Evolutionary conservation across 2,888 invertebrate genomes (phyloP), one percentile per base, ranked within the genome.

Genomic region (Bellardia bayeri): DNA sequence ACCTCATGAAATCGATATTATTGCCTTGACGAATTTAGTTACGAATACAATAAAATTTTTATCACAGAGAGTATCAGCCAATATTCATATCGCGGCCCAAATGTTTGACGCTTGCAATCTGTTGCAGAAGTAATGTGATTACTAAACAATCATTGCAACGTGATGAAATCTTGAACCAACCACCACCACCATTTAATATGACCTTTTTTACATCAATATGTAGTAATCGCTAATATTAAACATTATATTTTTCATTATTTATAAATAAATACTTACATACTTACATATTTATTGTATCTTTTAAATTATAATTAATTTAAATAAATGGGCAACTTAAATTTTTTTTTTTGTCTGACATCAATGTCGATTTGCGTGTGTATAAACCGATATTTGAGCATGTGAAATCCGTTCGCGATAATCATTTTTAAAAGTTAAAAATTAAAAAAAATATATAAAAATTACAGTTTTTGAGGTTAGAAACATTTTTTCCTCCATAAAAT

Each of bases 41-140:
- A 93, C 92, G 16, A 92, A 94, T 87, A 91, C 93, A 72, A 91
- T 94, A 85, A 90, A 92, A 83, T 94, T 93, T 90, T 91, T 95
- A 56, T 91, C 92, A 0, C 92, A 93, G 85, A 92, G 93, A 56
- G 88, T 88, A 63, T 92, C 94, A 81, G 89, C 91, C 61, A 93
- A 94, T 74, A 90, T 94, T 78, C 94, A 94, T 89, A 92, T 94
- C 81, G 94, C 94, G 9, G 93, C 92, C 76, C 93, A 94, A 91
- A 93, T 95, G 92, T 93, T 94, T 89, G 95, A 95, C 88, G 94
- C 95, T 6, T 94, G 94, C 89, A 91, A 90, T 61, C 81, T 92
- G 16, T 89, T 93, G 74, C 91, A 92, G 88, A 88, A 91, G 9
- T 91, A 85, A 89, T 14, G 4, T 91, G 86, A 89, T 14, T 8